Evolutionary conservation across 2,797 vertebrate genomes (phyloP), one percentile per base, ranked within the genome.

Genomic region (Anguilla marmorata): DNA sequence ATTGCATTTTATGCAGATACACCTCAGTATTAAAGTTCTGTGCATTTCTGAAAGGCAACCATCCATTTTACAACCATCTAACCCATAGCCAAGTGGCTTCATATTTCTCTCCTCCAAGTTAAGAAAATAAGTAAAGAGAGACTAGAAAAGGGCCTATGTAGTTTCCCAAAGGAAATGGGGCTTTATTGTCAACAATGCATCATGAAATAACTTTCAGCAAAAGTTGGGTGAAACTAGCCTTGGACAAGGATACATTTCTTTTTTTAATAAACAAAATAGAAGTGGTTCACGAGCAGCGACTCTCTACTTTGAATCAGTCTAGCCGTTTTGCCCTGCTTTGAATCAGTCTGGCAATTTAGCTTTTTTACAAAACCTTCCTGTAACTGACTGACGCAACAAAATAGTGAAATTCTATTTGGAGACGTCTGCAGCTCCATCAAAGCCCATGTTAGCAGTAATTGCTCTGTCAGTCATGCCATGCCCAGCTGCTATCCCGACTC

Each of bases 351-450:
- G 92, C 88, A 93, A 92, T 95, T 95, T 93, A 91, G 90, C 91
- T 93, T 94, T 94, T 92, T 92, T 89, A 93, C 91, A 91, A 92
- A 95, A 95, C 94, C 91, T 93, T 92, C 92, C 93, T 95, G 93
- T 95, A 94, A 94, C 94, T 88, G 76, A 91, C 92, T 95, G 95
- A 96, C 94, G 94, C 94, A 94, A 94, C 92, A 96, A 95, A 96
- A 94, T 93, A 92, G 92, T 95, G 94, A 95, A 95, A 95, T 96
- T 95, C 95, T 96, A 95, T 97, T 97, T 97, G 96, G 94, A 96
- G 94, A 95, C 94, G 94, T 96, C 95, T 93, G 93, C 94, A 91
- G 94, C 93, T 93, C 93, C 94, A 94, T 95, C 92, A 93, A 92
- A 92, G 93, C 93, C 92, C 95, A 92, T 96, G 92, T 93, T 95